A percentile compares a stretch with the other conserved stretches of the same genome.
Conservation (phyloP, 2,113 vertebrate species). For the Callorhinus ursinus region DNA sequence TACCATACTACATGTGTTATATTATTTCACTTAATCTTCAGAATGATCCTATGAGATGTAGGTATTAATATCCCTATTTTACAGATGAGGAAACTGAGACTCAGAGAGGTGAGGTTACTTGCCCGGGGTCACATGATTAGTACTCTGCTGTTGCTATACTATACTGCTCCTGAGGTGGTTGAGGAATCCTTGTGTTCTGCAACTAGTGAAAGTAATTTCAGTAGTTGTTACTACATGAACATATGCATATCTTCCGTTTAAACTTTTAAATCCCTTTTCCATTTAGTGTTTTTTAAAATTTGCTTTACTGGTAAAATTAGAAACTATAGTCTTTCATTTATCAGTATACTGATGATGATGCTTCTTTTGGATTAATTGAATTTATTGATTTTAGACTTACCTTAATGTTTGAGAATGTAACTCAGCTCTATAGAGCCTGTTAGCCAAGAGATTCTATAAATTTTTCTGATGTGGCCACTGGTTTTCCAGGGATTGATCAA, state of each 20-base stretch:
- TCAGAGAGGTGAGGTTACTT: constrained; percentile 31
- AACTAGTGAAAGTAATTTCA: constrained; percentile 49
- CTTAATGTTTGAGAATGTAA: constrained; percentile 63
- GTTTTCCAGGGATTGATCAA: constrained; percentile 61
- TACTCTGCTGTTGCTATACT: neutral
- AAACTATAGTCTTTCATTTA: constrained; percentile 39
- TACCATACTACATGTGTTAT: neutral
- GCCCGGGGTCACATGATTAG: neutral
- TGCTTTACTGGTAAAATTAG: constrained; percentile 36
- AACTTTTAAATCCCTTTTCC: constrained; percentile 36
- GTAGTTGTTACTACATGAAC: constrained; percentile 32
- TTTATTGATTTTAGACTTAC: constrained; percentile 67
- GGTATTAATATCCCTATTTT: neutral
- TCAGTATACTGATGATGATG: constrained; percentile 45
- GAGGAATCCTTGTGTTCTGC: constrained; percentile 10
- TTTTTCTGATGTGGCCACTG: constrained; percentile 47
- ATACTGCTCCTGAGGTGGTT: neutral
- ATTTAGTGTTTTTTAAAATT: constrained; percentile 52
- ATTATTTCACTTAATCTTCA: constrained; percentile 31
- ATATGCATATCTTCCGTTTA: constrained; percentile 32
- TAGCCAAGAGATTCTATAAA: constrained; percentile 52
- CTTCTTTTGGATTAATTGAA: constrained; percentile 65
- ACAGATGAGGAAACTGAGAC: constrained; percentile 46
- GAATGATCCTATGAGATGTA: neutral
- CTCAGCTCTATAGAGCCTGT: constrained; percentile 8